A percentile compares a stretch with the other conserved stretches of the same genome.
These are phyloP conservation scores for Gambusia yucatana DNA, from an alignment of 2,797 vertebrate genomes.

Conservation along the genomic window DNA sequence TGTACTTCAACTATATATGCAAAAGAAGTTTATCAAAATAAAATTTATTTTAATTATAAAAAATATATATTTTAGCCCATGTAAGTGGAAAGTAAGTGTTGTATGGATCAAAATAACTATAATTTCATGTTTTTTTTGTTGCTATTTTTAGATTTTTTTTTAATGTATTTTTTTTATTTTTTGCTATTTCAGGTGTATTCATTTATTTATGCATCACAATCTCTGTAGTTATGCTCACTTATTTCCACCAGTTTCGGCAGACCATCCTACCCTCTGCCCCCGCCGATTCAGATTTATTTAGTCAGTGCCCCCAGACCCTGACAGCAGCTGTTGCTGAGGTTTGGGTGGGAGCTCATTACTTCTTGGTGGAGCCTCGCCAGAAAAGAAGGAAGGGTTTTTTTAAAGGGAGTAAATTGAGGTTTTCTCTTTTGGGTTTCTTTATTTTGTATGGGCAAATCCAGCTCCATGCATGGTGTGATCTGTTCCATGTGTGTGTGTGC, in stretches of 20 bases:
- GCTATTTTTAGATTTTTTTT: neutral
- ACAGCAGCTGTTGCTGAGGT: slow-evolving; percentile 79
- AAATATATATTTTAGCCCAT: neutral
- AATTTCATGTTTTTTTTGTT: neutral
- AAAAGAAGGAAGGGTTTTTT: slow-evolving; percentile 68
- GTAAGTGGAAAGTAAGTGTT: neutral
- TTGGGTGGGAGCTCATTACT: slow-evolving; percentile 80
- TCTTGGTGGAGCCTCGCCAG: slow-evolving; percentile 71
- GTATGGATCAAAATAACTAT: slow-evolving; percentile 18
- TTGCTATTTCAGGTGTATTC: slow-evolving; percentile 24
- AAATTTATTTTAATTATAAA: neutral
- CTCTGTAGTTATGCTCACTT: slow-evolving; percentile 26
- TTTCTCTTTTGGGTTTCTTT: slow-evolving; percentile 79
- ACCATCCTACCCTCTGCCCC: slow-evolving; percentile 37
- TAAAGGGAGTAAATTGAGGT: slow-evolving; percentile 78
- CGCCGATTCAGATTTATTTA: slow-evolving; percentile 62
- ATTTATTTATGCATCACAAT: slow-evolving; percentile 32
- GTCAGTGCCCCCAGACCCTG: slow-evolving; percentile 73
- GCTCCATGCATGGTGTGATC: slow-evolving; percentile 69
- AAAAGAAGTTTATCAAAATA: neutral
- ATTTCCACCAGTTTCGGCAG: slow-evolving; percentile 29
- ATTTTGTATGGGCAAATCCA: slow-evolving; percentile 75
- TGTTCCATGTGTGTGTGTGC: slow-evolving; percentile 78
- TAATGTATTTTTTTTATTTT: neutral
- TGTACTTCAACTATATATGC: neutral